Conservation (phyloP, 2,113 vertebrate genomes). For the Cynopterus brachyotis region DNA sequence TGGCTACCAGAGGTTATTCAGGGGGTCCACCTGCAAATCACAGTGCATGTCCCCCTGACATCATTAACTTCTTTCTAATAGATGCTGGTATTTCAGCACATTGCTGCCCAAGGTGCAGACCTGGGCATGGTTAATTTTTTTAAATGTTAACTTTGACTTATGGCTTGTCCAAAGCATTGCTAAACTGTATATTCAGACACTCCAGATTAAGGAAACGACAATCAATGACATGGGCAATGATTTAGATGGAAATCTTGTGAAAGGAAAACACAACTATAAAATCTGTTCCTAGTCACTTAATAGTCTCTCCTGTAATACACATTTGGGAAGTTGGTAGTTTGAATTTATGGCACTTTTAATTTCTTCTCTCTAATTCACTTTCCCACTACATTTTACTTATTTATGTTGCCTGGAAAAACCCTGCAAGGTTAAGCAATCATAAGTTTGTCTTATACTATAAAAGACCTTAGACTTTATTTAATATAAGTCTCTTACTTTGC, state of each 20-base stretch:
- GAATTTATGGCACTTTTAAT: slow-evolving; percentile 65
- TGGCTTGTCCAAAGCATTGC: slow-evolving; percentile 74
- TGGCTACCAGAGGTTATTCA: slow-evolving; percentile 80
- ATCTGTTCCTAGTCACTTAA: slow-evolving; percentile 73
- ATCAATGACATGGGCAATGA: slow-evolving; percentile 77
- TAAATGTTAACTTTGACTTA: slow-evolving; percentile 79
- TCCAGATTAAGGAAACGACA: slow-evolving; percentile 82
- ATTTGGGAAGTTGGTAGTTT: slow-evolving; percentile 60
- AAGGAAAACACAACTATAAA: slow-evolving; percentile 80
- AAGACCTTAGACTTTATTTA: background rate
- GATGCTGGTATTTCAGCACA: slow-evolving; percentile 82
- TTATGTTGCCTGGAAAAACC: slow-evolving; percentile 46
- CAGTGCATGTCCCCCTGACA: slow-evolving; percentile 80
- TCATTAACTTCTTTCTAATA: slow-evolving; percentile 84
- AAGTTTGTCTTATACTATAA: slow-evolving; percentile 49
- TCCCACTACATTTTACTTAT: slow-evolving; percentile 50
- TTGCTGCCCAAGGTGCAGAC: slow-evolving; percentile 74
- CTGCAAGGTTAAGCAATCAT: slow-evolving; percentile 28
- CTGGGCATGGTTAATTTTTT: slow-evolving; percentile 73
- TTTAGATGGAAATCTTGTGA: slow-evolving; percentile 79
- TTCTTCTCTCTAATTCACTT: slow-evolving; percentile 45
- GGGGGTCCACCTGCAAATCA: slow-evolving; percentile 84
- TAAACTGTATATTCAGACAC: slow-evolving; percentile 79
- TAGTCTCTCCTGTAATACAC: slow-evolving; percentile 73
- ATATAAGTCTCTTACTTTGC: slow-evolving; percentile 47